Percentiles rank a stretch among this genome's conserved stretches.
These are phyloP conservation scores for Spea bombifrons DNA, from an alignment of 2,113 vertebrate species.

Conservation along the genomic window DNA sequence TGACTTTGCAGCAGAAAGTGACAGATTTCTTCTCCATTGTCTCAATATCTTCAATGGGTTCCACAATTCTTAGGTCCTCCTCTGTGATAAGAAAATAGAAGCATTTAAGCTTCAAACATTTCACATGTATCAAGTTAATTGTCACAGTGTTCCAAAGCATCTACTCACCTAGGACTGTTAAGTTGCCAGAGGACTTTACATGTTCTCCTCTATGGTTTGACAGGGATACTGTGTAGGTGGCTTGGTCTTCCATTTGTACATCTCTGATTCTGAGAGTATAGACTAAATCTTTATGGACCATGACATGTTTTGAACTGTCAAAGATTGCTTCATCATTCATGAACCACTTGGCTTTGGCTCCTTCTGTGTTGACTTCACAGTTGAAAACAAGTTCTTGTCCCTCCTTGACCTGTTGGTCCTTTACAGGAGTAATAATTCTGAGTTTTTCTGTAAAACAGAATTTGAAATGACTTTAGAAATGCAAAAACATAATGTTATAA, in stretches of 20 bases:
- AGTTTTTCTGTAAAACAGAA: slow-evolving; percentile 81
- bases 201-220: slow-evolving; percentile 89
- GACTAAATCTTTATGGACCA: slow-evolving; percentile 85
- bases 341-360: slow-evolving; percentile 94
- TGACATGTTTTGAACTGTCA: slow-evolving; percentile 89
- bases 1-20: slow-evolving; percentile 91
- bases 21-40: slow-evolving; percentile 95
- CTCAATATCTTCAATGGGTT: slow-evolving; percentile 88
- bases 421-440: slow-evolving; percentile 86
- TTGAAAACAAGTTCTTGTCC: slow-evolving; percentile 88
- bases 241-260: slow-evolving; percentile 78
- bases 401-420: slow-evolving; percentile 82
- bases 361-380: slow-evolving; percentile 92
- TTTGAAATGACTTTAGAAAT: not conserved
- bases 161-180: slow-evolving; percentile 79
- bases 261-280: slow-evolving; percentile 91
- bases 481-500: too few species aligned
- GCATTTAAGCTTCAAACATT: not conserved
- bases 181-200: slow-evolving; percentile 73
- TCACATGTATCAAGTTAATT: not conserved
- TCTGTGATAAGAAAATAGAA: slow-evolving; percentile 64
- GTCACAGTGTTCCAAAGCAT: not conserved
- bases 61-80: slow-evolving; percentile 86
- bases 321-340: slow-evolving; percentile 89
- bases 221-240: slow-evolving; percentile 74